Conservation (phyloP, 2,797 vertebrate species). For the Liasis olivaceus region DNA sequence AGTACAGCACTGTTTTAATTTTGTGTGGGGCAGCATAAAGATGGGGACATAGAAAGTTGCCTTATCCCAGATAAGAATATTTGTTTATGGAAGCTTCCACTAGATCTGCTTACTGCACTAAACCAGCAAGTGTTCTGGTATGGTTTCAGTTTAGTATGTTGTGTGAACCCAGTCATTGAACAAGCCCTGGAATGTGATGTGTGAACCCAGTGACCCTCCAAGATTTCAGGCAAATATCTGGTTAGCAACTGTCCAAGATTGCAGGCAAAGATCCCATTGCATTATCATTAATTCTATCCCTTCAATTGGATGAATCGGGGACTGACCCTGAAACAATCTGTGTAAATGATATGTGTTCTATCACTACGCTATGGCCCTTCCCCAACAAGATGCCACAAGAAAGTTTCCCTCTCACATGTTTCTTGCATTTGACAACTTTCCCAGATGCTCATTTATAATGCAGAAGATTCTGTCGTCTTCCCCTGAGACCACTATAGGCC, state of each 20-base stretch:
- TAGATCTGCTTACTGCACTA: too few species aligned
- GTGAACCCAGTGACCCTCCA: too few species aligned
- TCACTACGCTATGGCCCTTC: not conserved
- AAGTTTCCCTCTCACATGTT: not conserved
- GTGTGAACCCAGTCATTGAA: too few species aligned
- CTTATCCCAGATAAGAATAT: not conserved
- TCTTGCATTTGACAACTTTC: not conserved
- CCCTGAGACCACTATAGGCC: not conserved
- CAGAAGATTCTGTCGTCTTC: not conserved
- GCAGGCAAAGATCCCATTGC: not conserved
- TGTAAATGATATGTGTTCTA: not conserved
- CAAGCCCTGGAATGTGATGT: too few species aligned
- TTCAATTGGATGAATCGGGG: not conserved
- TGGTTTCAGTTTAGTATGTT: too few species aligned
- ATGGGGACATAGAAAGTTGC: not conserved
- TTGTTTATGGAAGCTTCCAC: not conserved
- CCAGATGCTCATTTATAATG: not conserved
- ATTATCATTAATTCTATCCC: not conserved
- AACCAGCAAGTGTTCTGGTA: too few species aligned
- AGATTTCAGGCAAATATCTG: not conserved
- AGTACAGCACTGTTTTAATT: not conserved
- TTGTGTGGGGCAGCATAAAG: not conserved
- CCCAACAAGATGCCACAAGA: not conserved
- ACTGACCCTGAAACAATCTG: not conserved
- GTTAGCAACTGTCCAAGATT: not conserved